Evolutionary conservation across 2,888 invertebrate genomes (phyloP).

Genomic region (Eupithecia tripunctaria): DNA sequence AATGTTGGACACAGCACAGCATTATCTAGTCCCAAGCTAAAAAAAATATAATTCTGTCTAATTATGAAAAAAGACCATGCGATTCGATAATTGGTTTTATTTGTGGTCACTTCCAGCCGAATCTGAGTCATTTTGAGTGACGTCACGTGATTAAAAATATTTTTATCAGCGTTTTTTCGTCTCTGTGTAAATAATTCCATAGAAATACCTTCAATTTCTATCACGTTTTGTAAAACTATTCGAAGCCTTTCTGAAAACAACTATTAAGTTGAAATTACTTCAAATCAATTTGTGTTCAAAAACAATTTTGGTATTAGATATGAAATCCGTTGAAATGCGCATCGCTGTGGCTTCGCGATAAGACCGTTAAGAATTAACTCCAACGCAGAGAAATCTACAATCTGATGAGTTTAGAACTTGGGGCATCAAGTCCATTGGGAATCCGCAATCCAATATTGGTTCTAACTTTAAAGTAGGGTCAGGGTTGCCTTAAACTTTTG

Average conservation of each 20-base stretch:
- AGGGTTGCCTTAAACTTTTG: constrained; percentile 33
- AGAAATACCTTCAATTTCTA: background rate
- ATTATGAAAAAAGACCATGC: background rate
- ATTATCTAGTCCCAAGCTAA: no score
- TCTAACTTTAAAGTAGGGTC: constrained; percentile 35
- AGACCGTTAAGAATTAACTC: constrained; percentile 24
- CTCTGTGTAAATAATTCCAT: background rate
- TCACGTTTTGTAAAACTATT: background rate
- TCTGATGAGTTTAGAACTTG: constrained; percentile 30
- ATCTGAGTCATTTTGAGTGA: background rate
- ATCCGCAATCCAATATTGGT: constrained; percentile 37
- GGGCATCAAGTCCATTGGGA: constrained; percentile 27
- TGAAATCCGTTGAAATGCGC: constrained; percentile 14
- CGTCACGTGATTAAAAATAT: no score
- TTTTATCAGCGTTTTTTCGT: background rate
- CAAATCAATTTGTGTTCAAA: background rate
- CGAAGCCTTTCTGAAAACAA: background rate
- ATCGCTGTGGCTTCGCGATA: constrained; percentile 20
- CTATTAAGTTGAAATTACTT: background rate
- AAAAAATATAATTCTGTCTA: background rate
- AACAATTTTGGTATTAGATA: background rate
- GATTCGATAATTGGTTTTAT: background rate
- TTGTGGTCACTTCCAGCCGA: background rate
- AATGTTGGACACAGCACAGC: no score
- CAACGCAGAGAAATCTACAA: constrained; percentile 28